Evolutionary conservation across 2,888 invertebrate genomes (phyloP), one percentile per base, ranked within the genome.

Genomic region (Philereme transversata): DNA sequence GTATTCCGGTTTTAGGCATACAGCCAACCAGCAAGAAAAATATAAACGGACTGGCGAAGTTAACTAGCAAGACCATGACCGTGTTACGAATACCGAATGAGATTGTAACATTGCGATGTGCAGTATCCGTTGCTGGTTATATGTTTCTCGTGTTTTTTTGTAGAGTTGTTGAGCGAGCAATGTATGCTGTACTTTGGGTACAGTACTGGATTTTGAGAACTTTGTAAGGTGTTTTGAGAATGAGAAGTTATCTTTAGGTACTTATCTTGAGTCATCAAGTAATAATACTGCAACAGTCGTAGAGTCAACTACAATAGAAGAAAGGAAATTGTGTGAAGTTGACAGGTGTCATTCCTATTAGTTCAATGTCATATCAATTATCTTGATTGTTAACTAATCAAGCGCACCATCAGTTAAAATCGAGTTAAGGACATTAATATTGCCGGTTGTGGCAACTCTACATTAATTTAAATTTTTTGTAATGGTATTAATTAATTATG

Each of bases 11-110:
- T 83, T 76, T 62, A 47, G 60, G 65, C 72, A 76, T 76, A 86
- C 90, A 82, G 82, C 88, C 88, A 76, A 77, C 76, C 74, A 64
- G 78, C 58, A 70, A 83, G 86, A 81, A 82, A 79, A 84, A 81
- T 81, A 75, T 75, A 73, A 71, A 69, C 82, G 79, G 83, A 90
- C 90, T 90, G 88, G 79, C 69, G 66, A 64, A 68, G 67, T 74
- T 63, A 74, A 68, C 67, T 67, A 5, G 66, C 56, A 59, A 65
- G 70, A 66, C 75, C 67, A 72, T 60, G 64, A 75, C 72, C 69
- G 72, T 67, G 67, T 69, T 70, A 65, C 67, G 61, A 49, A 54
- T 7, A n/a, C 5, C 11, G 63, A 56, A 59, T 52, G 38, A 48
- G 48, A 51, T 10, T 36, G 51, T 35, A 51, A 5, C 22, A 51